Conservation (phyloP, 37 sponge, comb jelly and placozoan species). For the Hormiphora californensis region DNA sequence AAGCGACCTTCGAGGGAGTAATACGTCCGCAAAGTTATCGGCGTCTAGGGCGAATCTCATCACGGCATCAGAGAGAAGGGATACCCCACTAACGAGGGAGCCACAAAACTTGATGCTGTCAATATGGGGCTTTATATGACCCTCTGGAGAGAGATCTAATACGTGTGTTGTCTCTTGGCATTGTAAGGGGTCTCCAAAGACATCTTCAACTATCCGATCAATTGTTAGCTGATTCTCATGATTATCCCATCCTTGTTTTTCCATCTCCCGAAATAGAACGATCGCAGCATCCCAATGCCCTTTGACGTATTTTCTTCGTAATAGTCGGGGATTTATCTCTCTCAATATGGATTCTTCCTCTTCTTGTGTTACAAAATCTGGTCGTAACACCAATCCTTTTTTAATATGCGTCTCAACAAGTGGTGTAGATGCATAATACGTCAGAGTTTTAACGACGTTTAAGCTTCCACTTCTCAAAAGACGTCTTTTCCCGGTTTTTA, state of each 20-base stretch:
- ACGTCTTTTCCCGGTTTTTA: no score
- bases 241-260: conserved; percentile 32
- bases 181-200: background rate
- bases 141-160: conserved; percentile 17
- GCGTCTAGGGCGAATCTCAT: conserved; percentile 22
- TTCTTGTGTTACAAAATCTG: background rate
- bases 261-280: background rate
- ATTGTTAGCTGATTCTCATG: background rate
- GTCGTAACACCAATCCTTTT: background rate
- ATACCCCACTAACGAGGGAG: background rate
- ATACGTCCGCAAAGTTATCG: background rate
- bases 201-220: background rate
- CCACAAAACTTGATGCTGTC: conserved; percentile 44
- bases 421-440: background rate
- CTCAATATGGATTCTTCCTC: background rate
- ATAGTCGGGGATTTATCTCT: background rate
- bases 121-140: conserved; percentile 38
- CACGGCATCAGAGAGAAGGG: conserved; percentile 30
- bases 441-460: no score
- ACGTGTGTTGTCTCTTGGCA: conserved; percentile 24
- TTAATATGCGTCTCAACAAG: background rate
- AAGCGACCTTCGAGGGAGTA: background rate
- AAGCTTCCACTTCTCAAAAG: no score
- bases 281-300: conserved; percentile 42
- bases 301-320: conserved; percentile 4